phyloP scores from a whole-genome alignment of 2,113 vertebrate species.

The Neogale vison region DNA sequence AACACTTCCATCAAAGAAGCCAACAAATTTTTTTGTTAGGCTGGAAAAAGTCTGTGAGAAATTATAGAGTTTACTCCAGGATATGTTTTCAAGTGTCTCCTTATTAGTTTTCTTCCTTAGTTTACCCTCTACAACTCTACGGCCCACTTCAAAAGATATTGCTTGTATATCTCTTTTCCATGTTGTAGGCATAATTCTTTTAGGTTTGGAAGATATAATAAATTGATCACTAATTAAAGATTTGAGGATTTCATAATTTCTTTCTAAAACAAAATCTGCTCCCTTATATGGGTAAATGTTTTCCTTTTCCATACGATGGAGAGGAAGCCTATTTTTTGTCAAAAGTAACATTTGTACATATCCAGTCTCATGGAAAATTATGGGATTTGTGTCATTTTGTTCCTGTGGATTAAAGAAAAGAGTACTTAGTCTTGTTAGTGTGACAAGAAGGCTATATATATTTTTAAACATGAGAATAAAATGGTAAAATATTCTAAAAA shows the following conservation, averaged over 20 bases:
- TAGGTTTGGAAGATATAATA: background rate
- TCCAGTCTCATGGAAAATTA: conserved; percentile 67
- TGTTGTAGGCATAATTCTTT: background rate
- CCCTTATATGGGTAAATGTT: background rate
- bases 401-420: conserved; percentile 71
- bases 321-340: conserved; percentile 42
- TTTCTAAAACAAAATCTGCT: conserved; percentile 66
- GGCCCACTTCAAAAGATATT: conserved; percentile 28
- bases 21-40: background rate
- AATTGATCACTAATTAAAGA: conserved; percentile 30
- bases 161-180: background rate
- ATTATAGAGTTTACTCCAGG: background rate
- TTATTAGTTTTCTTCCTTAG: background rate
- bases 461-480: conserved; percentile 50
- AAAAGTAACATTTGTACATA: conserved; percentile 50
- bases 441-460: background rate
- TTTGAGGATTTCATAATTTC: conserved; percentile 54
- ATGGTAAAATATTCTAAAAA: conserved; percentile 26
- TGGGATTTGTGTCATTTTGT: conserved; percentile 72
- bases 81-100: background rate
- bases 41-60: conserved; percentile 27
- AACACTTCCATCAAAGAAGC: background rate
- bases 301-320: conserved; percentile 1
- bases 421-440: background rate
- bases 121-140: background rate